Percentiles rank a stretch among this genome's conserved stretches.
Conservation (phyloP, 2,113 vertebrate species). For the Craseonycteris thonglongyai region DNA sequence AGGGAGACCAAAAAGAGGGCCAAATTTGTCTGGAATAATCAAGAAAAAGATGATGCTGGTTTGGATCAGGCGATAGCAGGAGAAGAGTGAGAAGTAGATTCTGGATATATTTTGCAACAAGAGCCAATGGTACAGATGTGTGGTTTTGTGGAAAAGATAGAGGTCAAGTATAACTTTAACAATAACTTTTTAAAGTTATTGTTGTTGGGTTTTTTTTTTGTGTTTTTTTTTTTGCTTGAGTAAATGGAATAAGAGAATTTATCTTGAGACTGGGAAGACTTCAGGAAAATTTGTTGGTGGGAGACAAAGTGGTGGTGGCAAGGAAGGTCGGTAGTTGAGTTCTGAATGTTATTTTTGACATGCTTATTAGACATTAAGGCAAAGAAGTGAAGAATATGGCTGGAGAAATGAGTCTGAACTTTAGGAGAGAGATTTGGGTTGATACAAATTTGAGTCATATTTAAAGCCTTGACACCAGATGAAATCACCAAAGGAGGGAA, state of each 20-base stretch:
- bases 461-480: neutral
- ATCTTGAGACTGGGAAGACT: neutral
- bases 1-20: neutral
- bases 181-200: neutral
- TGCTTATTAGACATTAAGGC: neutral
- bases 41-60: conserved; percentile 2
- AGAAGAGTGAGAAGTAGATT: neutral
- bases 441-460: neutral
- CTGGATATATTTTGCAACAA: neutral
- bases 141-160: neutral
- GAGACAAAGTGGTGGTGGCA: neutral
- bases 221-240: neutral
- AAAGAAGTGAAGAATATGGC: neutral
- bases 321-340: neutral
- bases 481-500: neutral
- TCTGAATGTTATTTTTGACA: neutral
- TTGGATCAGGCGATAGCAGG: neutral
- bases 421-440: neutral
- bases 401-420: neutral
- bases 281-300: neutral
- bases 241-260: neutral
- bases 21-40: neutral
- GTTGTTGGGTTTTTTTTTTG: neutral
- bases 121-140: neutral
- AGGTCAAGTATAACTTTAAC: neutral